phyloP scores from a whole-genome alignment of 2,113 vertebrate genomes.

The Picathartes gymnocephalus region DNA sequence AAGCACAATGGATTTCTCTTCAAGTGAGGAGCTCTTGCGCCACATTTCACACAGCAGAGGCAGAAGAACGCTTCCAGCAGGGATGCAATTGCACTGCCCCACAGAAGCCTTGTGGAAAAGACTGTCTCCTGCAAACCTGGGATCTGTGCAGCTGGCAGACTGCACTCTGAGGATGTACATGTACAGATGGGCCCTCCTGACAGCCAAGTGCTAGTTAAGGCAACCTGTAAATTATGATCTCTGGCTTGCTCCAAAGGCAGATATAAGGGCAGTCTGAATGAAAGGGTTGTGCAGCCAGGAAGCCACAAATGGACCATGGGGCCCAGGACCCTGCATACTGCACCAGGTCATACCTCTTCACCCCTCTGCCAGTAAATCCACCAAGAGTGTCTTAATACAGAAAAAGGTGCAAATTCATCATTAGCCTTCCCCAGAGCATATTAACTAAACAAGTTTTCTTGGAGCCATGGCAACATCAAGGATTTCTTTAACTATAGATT shows the following conservation, averaged over 20 bases:
- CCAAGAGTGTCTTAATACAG: background rate
- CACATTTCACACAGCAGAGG: background rate
- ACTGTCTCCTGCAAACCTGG: background rate
- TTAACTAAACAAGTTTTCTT: background rate
- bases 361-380: background rate
- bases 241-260: background rate
- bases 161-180: background rate
- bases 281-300: background rate
- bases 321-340: background rate
- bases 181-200: background rate
- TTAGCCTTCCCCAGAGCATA: background rate
- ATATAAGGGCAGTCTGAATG: background rate
- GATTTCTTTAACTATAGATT: background rate
- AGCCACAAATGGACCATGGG: background rate
- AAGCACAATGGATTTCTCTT: background rate
- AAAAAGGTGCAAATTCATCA: background rate
- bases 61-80: background rate
- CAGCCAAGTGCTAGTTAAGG: background rate
- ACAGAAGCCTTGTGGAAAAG: background rate
- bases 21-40: accelerated
- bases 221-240: background rate
- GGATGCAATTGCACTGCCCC: accelerated
- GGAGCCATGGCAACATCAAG: background rate
- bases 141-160: background rate
- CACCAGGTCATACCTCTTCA: background rate